Evolutionary conservation across 2,113 vertebrate species (phyloP).

Genomic region (Ceyx cyanopectus): DNA sequence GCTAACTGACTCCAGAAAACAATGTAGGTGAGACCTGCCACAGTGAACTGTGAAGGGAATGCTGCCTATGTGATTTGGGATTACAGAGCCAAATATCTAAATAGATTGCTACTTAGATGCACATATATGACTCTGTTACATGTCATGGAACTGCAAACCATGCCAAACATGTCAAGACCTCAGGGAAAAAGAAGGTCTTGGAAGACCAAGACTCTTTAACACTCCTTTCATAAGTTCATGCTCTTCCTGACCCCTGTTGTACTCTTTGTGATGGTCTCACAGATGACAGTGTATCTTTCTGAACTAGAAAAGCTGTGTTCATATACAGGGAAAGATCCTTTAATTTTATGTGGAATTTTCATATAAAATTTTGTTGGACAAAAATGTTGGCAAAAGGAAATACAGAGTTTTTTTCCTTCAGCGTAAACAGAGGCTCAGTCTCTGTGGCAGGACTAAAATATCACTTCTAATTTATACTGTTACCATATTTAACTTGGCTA

Average conservation of each 20-base stretch:
- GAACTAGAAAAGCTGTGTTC: neutral
- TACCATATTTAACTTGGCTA: neutral
- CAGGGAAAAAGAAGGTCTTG: neutral
- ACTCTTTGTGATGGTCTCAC: neutral
- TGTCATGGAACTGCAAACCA: neutral
- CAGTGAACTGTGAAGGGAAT: neutral
- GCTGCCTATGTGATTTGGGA: rapidly evolving
- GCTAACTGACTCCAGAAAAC: neutral
- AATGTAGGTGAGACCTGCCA: neutral
- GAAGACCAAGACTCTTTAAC: neutral
- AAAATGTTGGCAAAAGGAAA: neutral
- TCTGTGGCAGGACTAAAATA: neutral
- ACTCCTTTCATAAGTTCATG: neutral
- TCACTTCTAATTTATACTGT: neutral
- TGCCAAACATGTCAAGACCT: neutral
- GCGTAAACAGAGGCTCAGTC: neutral
- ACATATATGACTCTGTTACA: neutral
- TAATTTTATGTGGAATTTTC: neutral
- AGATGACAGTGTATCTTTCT: neutral
- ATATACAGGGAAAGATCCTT: neutral
- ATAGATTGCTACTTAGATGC: neutral
- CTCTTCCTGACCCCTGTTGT: neutral
- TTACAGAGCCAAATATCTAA: neutral
- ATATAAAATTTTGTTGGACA: neutral
- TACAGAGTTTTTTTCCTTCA: neutral